phyloP scores from a whole-genome alignment of 2,797 vertebrate genomes.

The Lerista edwardsae region DNA sequence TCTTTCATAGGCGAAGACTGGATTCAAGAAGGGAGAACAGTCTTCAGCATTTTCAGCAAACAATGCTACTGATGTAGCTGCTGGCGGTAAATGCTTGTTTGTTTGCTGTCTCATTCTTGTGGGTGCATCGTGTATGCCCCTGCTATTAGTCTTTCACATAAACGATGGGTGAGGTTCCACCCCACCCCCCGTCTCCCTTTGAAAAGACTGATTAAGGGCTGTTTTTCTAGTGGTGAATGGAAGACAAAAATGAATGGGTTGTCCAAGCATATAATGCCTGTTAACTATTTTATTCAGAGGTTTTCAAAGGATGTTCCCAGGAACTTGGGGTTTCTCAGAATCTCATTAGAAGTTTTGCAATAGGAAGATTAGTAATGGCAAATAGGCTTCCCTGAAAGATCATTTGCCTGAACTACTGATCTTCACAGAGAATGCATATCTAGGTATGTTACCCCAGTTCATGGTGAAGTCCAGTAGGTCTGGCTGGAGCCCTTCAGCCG shows the following conservation, averaged over 20 bases:
- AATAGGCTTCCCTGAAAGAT: not conserved
- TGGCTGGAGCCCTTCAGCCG: not conserved
- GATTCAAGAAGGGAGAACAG: conserved; percentile 72
- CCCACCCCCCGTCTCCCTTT: not conserved
- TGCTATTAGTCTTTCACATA: conserved; percentile 50
- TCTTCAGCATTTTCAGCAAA: conserved; percentile 61
- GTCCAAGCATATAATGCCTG: conserved; percentile 31
- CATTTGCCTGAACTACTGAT: not conserved
- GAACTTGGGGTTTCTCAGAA: not conserved
- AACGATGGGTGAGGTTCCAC: conserved; percentile 23
- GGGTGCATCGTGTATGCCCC: conserved; percentile 15
- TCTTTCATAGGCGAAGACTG: conserved; percentile 74
- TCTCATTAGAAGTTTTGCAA: not conserved
- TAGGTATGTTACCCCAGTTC: not conserved
- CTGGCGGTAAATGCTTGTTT: conserved; percentile 76
- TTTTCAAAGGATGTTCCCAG: not conserved
- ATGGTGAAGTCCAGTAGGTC: not conserved
- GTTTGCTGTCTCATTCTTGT: conserved; percentile 45
- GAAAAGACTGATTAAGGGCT: conserved; percentile 32
- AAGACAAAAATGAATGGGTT: conserved; percentile 55
- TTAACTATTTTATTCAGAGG: conserved; percentile 40
- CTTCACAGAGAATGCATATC: not conserved
- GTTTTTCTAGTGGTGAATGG: conserved; percentile 53
- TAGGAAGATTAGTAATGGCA: not conserved
- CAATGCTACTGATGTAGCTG: conserved; percentile 65